Conservation (phyloP, 2,797 vertebrate species). For the Sebastes hubbsi region DNA sequence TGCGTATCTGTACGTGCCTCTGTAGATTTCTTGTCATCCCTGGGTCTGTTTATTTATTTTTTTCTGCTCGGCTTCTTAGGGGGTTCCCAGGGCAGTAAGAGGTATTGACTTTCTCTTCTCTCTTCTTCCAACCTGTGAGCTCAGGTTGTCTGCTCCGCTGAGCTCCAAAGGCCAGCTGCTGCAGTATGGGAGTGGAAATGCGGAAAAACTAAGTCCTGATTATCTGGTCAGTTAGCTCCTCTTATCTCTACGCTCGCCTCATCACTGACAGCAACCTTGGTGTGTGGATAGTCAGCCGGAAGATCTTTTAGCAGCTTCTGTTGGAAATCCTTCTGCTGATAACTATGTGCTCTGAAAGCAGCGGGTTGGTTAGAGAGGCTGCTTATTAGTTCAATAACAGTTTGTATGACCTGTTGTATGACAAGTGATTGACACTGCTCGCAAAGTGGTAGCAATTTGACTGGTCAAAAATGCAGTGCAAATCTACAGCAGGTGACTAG, state of each 20-base stretch:
- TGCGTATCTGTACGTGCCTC: not conserved
- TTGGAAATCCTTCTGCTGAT: constrained; percentile 25
- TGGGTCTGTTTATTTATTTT: not conserved
- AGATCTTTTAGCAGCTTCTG: constrained; percentile 19
- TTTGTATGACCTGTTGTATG: not conserved
- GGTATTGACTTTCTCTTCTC: constrained; percentile 57
- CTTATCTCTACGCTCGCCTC: constrained; percentile 45
- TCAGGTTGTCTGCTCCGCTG: constrained; percentile 53
- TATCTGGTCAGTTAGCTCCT: constrained; percentile 62
- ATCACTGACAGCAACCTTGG: constrained; percentile 23
- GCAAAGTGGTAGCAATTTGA: not conserved
- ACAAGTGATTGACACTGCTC: not conserved
- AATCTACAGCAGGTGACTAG: not conserved
- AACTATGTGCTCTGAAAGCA: constrained; percentile 2
- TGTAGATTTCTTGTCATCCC: constrained; percentile 12
- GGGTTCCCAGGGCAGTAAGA: constrained; percentile 30
- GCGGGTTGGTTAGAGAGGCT: not conserved
- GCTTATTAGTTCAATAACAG: constrained; percentile 10
- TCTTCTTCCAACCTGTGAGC: constrained; percentile 48
- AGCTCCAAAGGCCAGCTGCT: constrained; percentile 49
- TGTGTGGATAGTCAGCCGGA: constrained; percentile 22
- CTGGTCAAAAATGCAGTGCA: not conserved
- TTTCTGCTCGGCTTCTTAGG: constrained; percentile 24
- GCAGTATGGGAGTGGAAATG: constrained; percentile 32
- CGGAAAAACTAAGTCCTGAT: constrained; percentile 45